Percentiles rank a stretch among this genome's conserved stretches.
phyloP scores from a whole-genome alignment of 2,797 vertebrate genomes.

The Peromyscus aztecus region DNA sequence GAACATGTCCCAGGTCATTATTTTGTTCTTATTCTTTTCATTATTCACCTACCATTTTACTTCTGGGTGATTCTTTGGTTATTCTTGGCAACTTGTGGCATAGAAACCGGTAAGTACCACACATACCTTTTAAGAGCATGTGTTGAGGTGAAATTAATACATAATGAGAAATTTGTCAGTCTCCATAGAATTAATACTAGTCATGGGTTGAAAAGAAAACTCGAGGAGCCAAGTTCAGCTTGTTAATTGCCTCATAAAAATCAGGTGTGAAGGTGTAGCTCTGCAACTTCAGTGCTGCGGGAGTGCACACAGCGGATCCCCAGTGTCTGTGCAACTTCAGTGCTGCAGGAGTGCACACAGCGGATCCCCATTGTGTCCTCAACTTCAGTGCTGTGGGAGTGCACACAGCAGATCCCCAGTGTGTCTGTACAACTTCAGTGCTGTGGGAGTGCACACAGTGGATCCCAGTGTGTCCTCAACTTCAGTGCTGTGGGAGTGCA shows the following conservation, averaged over 20 bases:
- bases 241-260: neutral
- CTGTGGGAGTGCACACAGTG: too few relatives aligned
- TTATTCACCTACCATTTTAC: neutral
- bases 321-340: neutral
- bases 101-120: neutral
- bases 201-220: neutral
- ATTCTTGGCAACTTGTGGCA: neutral
- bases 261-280: too few relatives aligned
- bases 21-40: neutral
- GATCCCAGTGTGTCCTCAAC: too few relatives aligned
- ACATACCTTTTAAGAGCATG: neutral
- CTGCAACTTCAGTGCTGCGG: too few relatives aligned
- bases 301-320: neutral
- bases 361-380: neutral
- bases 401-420: too few relatives aligned
- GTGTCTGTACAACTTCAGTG: too few relatives aligned
- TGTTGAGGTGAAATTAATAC: neutral
- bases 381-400: too few relatives aligned
- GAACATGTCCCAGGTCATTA: neutral
- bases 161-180: constrained; percentile 1
- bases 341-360: neutral
- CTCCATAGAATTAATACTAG: constrained; percentile 15
- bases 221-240: neutral
- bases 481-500: too few relatives aligned
- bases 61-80: neutral